Evolutionary conservation across 2,888 invertebrate species (phyloP).

Genomic region (Ectemnius cavifrons): DNA sequence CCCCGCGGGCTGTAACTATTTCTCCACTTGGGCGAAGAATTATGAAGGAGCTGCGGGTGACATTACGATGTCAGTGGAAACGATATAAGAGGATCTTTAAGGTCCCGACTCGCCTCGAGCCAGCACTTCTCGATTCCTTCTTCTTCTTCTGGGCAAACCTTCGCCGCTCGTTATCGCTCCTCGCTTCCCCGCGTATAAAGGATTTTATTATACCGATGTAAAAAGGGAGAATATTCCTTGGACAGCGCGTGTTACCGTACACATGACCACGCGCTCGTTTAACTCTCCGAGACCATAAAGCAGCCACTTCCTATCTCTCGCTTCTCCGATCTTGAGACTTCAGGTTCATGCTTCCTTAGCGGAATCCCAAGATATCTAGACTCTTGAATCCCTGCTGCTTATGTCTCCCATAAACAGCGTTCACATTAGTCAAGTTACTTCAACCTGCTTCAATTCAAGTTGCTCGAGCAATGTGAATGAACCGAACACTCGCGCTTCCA

Average conservation of each 20-base stretch:
- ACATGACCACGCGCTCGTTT: conserved; percentile 12
- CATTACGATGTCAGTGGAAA: conserved; percentile 52
- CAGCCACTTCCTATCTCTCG: not conserved
- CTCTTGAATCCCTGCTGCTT: too few relatives aligned
- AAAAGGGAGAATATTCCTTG: conserved; percentile 19
- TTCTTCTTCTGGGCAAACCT: not conserved
- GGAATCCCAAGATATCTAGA: too few relatives aligned
- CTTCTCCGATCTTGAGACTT: too few relatives aligned
- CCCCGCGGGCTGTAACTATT: conserved; percentile 59
- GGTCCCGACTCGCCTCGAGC: conserved; percentile 36
- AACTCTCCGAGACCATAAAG: conserved; percentile 20
- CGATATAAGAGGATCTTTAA: conserved; percentile 55
- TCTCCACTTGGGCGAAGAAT: conserved; percentile 64
- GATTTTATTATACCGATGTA: conserved; percentile 39
- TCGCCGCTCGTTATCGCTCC: conserved; percentile 17
- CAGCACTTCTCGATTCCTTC: conserved; percentile 29
- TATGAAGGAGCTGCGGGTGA: conserved; percentile 67
- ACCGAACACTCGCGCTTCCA: too few relatives aligned
- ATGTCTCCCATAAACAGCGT: too few relatives aligned
- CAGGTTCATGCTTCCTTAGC: too few relatives aligned
- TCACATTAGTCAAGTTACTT: too few relatives aligned
- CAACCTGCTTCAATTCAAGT: too few relatives aligned
- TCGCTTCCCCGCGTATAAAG: conserved; percentile 16
- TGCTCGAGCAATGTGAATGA: too few relatives aligned
- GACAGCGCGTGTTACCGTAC: conserved; percentile 21